Base-by-base conservation (phyloP, 1,140 invertebrate species). In the Achatina immaculata region DNA sequence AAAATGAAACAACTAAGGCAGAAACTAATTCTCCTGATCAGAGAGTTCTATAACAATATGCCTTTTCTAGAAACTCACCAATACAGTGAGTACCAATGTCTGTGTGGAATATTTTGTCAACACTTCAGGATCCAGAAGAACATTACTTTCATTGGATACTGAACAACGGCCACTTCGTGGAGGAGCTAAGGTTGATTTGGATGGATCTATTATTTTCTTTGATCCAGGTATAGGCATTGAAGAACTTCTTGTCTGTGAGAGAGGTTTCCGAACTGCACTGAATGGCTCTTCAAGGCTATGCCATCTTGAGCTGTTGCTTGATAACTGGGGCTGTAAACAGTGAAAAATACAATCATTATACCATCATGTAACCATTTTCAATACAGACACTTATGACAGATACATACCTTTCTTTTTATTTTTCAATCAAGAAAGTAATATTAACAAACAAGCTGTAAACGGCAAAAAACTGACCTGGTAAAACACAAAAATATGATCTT, bases 71-170 rank as follows among this genome's bases (percentile, higher is more conserved):
- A 34, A 31, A 86, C 91, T 85, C 86, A 93, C 92, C 82, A 99
- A 91, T 11, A 99, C 96, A 3, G 97, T 99, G 38, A 99, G 92
- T 24, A 98, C 96, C 43, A 99, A 92, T 0, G 97, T 97, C 92
- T 99, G 97, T 0, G 95, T 97, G 4, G 96, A 95, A 90, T 96
- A 95, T 91, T 98, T 96, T 1, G 94, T 96, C 34, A 99, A 90
- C 1, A 99, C 95, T 84, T 98, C 96, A 0, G 97, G 96, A 92
- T 99, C 97, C 9, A 99, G 92, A 9, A 99, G 92, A 36, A 98
- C 95, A 92, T 98, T 99, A 89, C 96, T 98, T 90, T 99, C 97
- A 88, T 97, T 97, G 81, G 96, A 97, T 4, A 97, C 95, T 40
- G 95, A 96, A 36, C 95, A 95, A 85, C 96, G 92, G 34, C 95